Conservation (phyloP, 2,797 vertebrate genomes). For the Sebastes hubbsi region DNA sequence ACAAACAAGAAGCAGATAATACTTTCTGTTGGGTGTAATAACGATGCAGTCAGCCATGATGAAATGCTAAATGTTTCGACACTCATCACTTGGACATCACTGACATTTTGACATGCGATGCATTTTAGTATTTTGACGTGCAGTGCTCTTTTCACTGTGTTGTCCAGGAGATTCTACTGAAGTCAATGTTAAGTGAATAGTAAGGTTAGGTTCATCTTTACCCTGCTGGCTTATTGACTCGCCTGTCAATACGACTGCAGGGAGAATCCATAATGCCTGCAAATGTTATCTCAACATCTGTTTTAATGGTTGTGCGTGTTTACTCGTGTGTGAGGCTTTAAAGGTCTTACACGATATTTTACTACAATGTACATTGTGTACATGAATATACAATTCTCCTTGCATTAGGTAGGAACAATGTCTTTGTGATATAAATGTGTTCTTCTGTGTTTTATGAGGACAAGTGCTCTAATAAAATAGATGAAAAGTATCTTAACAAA, state of each 20-base stretch:
- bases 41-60: background rate
- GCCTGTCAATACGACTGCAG: constrained; percentile 73
- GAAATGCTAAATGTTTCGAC: constrained; percentile 13
- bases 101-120: constrained; percentile 19
- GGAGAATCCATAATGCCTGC: constrained; percentile 64
- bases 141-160: constrained; percentile 43
- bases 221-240: constrained; percentile 70
- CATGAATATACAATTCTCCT: background rate
- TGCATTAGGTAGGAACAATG: background rate
- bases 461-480: background rate
- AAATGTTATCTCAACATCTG: constrained; percentile 63
- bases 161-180: constrained; percentile 48
- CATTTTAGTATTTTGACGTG: constrained; percentile 26
- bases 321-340: constrained; percentile 14
- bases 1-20: background rate
- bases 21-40: background rate
- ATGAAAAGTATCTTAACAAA: background rate
- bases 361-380: background rate
- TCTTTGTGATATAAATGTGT: background rate
- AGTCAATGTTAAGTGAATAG: constrained; percentile 80
- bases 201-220: constrained; percentile 66
- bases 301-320: constrained; percentile 26
- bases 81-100: constrained; percentile 6
- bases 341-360: constrained; percentile 17
- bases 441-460: background rate